Evolutionary conservation across 2,888 invertebrate genomes (phyloP), one percentile per base, ranked within the genome.

Genomic region (Fissipunctia ypsillon): DNA sequence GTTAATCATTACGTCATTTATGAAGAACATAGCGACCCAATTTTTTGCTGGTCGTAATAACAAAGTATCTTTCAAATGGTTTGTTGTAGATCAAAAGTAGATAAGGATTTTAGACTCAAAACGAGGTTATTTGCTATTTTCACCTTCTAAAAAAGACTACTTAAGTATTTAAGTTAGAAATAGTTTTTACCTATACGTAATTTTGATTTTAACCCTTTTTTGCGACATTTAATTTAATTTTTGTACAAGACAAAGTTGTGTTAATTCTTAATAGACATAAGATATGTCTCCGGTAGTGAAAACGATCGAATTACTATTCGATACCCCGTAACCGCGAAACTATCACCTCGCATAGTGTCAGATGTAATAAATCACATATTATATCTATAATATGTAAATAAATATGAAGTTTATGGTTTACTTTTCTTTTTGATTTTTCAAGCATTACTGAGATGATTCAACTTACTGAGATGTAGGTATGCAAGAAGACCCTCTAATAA

Each of bases 311-410:
- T 84, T 76, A 61, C 81, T 19, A 57, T 35, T 69, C 63, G 67
- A 84, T 77, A 74, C 57, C 12, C 52, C 63, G 25, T 67, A 69
- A 83, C 83, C 83, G 50, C 83, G 77, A 69, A 77, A 59, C 75
- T 81, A 54, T 82, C 71, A 77, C 67, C 78, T 77, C 65, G 48
- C 6, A n/a, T 64, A 54, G 70, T 65, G 50, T 76, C 56, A 70
- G 45, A 80, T 83, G 64, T 61, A 69, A 7, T 69, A 38, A 50
- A 69, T 69, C 16, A 2, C 22, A 38, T 16, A 69, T 69, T 16
- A 2, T 28, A 38, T 16, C 35, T 12, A 35, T 60, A 16, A 61
- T 16, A 28, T 12, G 12, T 43, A 7, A n/a, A 19, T 31, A 45
- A n/a, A n/a, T n/a, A n/a, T n/a, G n/a, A n/a, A n/a, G 45, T 14